These are phyloP conservation scores for Coelinius sp. DNA, from an alignment of 2,888 invertebrate species.

Conservation along the genomic window DNA sequence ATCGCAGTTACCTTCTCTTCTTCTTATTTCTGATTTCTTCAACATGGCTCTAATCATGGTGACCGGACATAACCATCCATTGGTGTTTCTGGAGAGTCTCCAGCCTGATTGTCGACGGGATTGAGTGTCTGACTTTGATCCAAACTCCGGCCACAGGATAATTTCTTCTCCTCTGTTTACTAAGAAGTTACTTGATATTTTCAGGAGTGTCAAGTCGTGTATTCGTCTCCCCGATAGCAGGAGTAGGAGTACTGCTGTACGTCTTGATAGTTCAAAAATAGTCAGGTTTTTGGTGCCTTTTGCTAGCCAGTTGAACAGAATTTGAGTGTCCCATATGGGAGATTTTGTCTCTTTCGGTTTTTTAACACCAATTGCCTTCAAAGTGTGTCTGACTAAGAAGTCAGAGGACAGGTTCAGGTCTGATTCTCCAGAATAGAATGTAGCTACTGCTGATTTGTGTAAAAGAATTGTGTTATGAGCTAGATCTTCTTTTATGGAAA, in stretches of 20 bases:
- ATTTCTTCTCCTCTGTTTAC: background rate
- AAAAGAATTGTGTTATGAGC: constrained; percentile 21
- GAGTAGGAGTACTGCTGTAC: background rate
- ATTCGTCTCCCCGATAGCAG: background rate
- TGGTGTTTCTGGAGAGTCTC: constrained; percentile 44
- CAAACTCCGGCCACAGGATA: background rate
- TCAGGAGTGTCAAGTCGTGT: background rate
- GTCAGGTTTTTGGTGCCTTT: background rate
- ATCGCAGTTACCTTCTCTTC: background rate
- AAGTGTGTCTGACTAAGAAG: constrained; percentile 1
- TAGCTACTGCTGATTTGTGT: constrained; percentile 5
- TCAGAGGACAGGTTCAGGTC: background rate
- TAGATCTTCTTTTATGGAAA: background rate
- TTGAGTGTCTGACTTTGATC: background rate
- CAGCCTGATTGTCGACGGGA: background rate
- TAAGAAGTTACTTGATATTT: background rate
- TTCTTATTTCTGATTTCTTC: constrained; percentile 40
- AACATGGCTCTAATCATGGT: constrained; percentile 38
- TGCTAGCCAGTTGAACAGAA: background rate
- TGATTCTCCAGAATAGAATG: background rate
- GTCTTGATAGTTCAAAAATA: background rate
- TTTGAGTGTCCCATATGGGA: background rate
- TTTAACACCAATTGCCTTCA: background rate
- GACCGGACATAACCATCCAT: constrained; percentile 42
- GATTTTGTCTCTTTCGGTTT: background rate